These are phyloP conservation scores for Eriosoma lanigerum DNA, from an alignment of 1,140 invertebrate species.

Conservation along the genomic window DNA sequence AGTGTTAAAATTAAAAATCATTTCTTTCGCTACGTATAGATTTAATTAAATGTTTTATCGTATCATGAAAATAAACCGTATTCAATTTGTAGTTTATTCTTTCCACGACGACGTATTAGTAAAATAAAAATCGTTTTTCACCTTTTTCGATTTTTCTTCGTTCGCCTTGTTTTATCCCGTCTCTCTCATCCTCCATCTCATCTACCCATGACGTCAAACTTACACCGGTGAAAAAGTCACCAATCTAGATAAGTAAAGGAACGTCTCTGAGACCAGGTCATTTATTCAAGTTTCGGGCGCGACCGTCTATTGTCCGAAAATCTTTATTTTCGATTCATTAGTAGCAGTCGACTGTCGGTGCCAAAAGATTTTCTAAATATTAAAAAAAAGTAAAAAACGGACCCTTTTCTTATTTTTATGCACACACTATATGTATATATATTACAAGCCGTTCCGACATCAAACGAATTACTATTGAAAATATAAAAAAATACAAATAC, in stretches of 20 bases:
- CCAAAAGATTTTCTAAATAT: slow-evolving; percentile 34
- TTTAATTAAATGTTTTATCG: neutral
- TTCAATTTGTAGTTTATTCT: neutral
- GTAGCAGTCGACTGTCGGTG: neutral
- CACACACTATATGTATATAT: too few relatives aligned
- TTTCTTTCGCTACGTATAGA: neutral
- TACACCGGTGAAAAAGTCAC: slow-evolving; percentile 24
- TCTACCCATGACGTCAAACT: too few relatives aligned
- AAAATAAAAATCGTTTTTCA: slow-evolving; percentile 29
- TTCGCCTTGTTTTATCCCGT: neutral
- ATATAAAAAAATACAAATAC: neutral
- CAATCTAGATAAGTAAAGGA: slow-evolving; percentile 31
- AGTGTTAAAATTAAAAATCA: neutral
- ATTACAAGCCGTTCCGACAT: neutral
- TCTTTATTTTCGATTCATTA: slow-evolving; percentile 38
- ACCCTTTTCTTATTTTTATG: neutral
- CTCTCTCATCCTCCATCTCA: neutral
- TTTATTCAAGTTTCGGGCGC: slow-evolving; percentile 20
- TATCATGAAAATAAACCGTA: too few relatives aligned
- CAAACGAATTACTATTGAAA: slow-evolving; percentile 2
- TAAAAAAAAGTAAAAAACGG: neutral
- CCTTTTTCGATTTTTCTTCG: slow-evolving; percentile 19
- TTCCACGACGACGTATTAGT: too few relatives aligned
- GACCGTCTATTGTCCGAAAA: slow-evolving; percentile 24
- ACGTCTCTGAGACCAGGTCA: neutral